Evolutionary conservation across 2,888 invertebrate species (phyloP).

Genomic region (Acronicta aceris): DNA sequence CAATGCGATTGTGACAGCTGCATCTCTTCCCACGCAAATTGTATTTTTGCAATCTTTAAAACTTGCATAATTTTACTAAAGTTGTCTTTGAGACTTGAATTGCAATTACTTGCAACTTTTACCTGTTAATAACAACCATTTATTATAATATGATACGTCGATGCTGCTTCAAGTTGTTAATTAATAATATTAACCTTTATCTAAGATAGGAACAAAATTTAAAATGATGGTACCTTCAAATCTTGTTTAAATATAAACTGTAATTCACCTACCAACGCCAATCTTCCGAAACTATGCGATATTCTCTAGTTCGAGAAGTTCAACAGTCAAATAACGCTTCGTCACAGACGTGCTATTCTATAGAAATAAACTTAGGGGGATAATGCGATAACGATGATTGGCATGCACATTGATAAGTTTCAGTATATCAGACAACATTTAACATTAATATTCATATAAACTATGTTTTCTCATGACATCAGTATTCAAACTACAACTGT

Average conservation of each 20-base stretch:
- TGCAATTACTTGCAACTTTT: slow-evolving; percentile 15
- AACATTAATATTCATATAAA: background rate
- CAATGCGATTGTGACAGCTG: slow-evolving; percentile 40
- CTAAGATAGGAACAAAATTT: no score
- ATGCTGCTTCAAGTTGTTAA: background rate
- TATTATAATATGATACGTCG: background rate
- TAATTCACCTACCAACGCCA: no score
- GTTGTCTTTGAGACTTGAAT: slow-evolving; percentile 16
- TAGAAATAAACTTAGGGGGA: slow-evolving; percentile 21
- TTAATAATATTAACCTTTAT: no score
- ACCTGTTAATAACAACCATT: slow-evolving; percentile 13
- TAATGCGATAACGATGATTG: slow-evolving; percentile 5
- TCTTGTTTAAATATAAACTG: no score
- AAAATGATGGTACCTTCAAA: no score
- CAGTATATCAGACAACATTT: background rate
- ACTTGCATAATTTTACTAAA: slow-evolving; percentile 43
- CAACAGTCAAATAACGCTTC: background rate
- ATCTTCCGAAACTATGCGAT: no score
- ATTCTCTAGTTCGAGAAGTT: background rate
- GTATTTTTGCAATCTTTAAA: slow-evolving; percentile 37
- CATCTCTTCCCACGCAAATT: slow-evolving; percentile 42
- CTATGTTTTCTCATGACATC: background rate
- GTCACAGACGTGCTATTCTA: background rate
- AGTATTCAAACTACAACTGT: background rate
- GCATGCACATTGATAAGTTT: background rate